Evolutionary conservation across 2,113 vertebrate genomes (phyloP).

Genomic region (Oophaga pumilio): DNA sequence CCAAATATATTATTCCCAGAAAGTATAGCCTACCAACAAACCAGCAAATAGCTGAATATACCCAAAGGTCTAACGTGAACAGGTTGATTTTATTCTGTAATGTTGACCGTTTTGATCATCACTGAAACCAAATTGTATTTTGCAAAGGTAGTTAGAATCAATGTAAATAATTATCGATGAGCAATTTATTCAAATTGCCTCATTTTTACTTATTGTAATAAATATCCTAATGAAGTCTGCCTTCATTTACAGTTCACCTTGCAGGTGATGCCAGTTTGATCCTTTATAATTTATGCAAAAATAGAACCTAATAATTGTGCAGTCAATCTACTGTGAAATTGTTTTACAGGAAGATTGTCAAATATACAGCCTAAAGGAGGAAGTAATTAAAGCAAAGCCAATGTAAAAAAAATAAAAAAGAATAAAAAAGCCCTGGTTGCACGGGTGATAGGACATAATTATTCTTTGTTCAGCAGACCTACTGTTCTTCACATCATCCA

Average conservation of each 20-base stretch:
- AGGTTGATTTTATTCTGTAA: not conserved
- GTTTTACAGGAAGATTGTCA: constrained; percentile 34
- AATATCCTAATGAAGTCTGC: not conserved
- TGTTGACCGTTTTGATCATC: not conserved
- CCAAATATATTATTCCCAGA: not conserved
- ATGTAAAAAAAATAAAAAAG: not conserved
- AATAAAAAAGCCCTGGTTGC: not conserved
- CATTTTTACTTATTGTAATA: constrained; percentile 15
- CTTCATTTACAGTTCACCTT: constrained; percentile 39
- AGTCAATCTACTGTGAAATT: constrained; percentile 48
- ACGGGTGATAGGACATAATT: constrained; percentile 26
- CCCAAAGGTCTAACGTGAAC: not conserved
- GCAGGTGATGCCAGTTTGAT: constrained; percentile 27
- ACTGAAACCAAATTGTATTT: not conserved
- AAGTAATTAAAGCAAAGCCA: constrained; percentile 33
- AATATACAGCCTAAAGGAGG: constrained; percentile 39
- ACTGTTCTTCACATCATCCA: not conserved
- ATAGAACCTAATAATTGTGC: constrained; percentile 44
- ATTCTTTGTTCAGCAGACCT: constrained; percentile 20
- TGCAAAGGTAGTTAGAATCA: not conserved
- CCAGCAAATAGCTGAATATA: not conserved
- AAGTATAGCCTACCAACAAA: no score
- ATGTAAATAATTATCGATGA: not conserved
- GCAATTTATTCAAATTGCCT: not conserved
- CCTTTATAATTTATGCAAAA: constrained; percentile 38